A percentile compares a stretch with the other conserved stretches of the same genome.
Evolutionary conservation across 2,888 invertebrate genomes (phyloP).

Genomic region (Hypena proboscidalis): DNA sequence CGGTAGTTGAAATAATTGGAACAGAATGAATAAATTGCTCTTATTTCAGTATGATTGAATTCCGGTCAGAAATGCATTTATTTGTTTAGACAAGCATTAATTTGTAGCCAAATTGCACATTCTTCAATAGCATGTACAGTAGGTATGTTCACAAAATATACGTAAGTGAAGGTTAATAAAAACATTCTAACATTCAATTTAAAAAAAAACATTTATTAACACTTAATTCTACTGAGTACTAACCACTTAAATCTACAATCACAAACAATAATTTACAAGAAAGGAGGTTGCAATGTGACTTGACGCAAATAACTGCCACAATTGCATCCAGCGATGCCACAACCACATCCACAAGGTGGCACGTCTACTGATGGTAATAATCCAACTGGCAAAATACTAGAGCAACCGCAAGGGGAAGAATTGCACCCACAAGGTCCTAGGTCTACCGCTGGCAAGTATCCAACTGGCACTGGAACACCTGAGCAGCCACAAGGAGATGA

Average conservation of each 20-base stretch:
- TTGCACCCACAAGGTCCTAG: slow-evolving; percentile 17
- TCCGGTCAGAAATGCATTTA: no score
- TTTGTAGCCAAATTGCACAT: no score
- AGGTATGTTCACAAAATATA: no score
- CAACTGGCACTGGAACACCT: background rate
- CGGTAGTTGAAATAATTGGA: no score
- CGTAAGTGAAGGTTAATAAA: no score
- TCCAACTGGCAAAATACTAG: background rate
- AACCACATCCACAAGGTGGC: slow-evolving; percentile 23
- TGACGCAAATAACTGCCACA: slow-evolving; percentile 59
- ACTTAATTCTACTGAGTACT: no score
- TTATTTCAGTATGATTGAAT: no score
- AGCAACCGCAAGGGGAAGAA: slow-evolving; percentile 12
- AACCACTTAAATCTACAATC: slow-evolving; percentile 4
- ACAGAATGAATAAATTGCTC: no score
- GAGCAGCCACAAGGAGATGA: background rate
- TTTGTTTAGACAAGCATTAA: no score
- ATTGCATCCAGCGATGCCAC: slow-evolving; percentile 20
- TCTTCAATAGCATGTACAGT: no score
- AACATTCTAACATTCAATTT: no score
- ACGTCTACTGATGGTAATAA: background rate
- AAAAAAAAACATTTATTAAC: no score
- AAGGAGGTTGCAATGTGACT: slow-evolving; percentile 65
- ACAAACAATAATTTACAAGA: slow-evolving; percentile 46
- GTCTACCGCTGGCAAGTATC: slow-evolving; percentile 24